Evolutionary conservation across 2,888 invertebrate genomes (phyloP).

Genomic region (Yponomeuta sedellus): DNA sequence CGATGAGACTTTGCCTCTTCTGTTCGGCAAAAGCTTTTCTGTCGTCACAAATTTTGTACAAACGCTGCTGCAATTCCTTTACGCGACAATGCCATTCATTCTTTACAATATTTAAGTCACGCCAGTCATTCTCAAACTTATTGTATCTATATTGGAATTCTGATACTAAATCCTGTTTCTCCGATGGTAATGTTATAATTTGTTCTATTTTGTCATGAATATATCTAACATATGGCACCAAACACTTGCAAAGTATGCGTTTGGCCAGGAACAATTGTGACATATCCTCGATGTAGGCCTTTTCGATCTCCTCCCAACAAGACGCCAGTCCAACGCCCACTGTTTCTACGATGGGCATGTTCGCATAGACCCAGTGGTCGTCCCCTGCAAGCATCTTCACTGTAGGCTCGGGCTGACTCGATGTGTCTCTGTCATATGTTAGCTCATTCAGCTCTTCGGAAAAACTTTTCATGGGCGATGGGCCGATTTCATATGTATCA

Average conservation of each 20-base stretch:
- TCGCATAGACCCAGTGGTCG: conserved; percentile 66
- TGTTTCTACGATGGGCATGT: conserved; percentile 47
- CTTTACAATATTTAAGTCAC: conserved; percentile 74
- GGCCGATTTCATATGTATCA: not conserved
- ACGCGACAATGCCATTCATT: conserved; percentile 78
- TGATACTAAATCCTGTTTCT: conserved; percentile 74
- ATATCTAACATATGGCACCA: conserved; percentile 75
- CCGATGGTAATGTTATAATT: conserved; percentile 72
- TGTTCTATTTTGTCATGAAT: conserved; percentile 72
- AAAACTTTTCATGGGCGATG: not conserved
- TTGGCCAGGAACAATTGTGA: conserved; percentile 76
- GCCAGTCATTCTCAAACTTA: conserved; percentile 75
- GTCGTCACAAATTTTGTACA: conserved; percentile 76
- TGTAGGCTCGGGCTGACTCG: not conserved
- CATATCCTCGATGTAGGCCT: conserved; percentile 67
- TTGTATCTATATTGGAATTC: conserved; percentile 78
- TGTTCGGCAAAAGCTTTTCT: conserved; percentile 72
- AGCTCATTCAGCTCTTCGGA: not conserved
- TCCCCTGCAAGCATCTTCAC: conserved; percentile 45
- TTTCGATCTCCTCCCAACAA: conserved; percentile 72
- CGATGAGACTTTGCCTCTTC: conserved; percentile 68
- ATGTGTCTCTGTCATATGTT: not conserved
- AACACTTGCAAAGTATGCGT: conserved; percentile 68
- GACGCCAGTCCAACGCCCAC: conserved; percentile 58
- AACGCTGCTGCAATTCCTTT: conserved; percentile 63